phyloP scores from a whole-genome alignment of 1,140 invertebrate genomes.

The Drosophila orena region DNA sequence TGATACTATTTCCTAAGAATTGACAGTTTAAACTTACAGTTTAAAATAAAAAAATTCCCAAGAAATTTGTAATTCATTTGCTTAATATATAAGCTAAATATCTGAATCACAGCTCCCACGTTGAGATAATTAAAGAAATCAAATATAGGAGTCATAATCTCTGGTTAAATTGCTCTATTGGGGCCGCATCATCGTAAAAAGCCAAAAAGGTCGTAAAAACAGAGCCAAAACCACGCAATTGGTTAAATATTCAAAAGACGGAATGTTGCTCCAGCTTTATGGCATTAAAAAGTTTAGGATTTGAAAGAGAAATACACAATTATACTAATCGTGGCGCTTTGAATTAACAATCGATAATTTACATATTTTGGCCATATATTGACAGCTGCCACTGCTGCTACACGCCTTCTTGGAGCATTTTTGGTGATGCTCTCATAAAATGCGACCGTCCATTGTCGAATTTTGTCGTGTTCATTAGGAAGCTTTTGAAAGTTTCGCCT shows the following conservation, averaged over 20 bases:
- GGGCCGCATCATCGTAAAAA: conserved; percentile 53
- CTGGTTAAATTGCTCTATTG: conserved; percentile 46
- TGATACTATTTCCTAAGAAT: too few species aligned
- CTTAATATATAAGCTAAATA: conserved; percentile 18
- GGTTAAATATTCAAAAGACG: conserved; percentile 30
- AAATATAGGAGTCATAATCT: conserved; percentile 29
- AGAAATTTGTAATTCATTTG: too few species aligned
- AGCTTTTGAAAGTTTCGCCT: conserved; percentile 59
- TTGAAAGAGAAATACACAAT: conserved; percentile 54
- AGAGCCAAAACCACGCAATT: conserved; percentile 33
- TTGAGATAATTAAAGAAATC: conserved; percentile 3
- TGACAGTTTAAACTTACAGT: too few species aligned
- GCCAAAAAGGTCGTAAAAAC: conserved; percentile 41
- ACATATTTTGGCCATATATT: conserved; percentile 58
- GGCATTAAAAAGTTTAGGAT: conserved; percentile 42
- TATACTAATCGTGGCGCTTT: conserved; percentile 62
- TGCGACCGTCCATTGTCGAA: conserved; percentile 19
- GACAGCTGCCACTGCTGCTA: conserved; percentile 41
- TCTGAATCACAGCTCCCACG: conserved; percentile 36
- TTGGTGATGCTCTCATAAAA: conserved; percentile 59
- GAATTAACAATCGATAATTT: conserved; percentile 52
- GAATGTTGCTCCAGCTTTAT: conserved; percentile 33
- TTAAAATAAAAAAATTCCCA: not conserved
- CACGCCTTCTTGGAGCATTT: conserved; percentile 49
- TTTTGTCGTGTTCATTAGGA: conserved; percentile 56